Conservation (phyloP, 1,140 invertebrate genomes). For the Halesus radiatus region DNA sequence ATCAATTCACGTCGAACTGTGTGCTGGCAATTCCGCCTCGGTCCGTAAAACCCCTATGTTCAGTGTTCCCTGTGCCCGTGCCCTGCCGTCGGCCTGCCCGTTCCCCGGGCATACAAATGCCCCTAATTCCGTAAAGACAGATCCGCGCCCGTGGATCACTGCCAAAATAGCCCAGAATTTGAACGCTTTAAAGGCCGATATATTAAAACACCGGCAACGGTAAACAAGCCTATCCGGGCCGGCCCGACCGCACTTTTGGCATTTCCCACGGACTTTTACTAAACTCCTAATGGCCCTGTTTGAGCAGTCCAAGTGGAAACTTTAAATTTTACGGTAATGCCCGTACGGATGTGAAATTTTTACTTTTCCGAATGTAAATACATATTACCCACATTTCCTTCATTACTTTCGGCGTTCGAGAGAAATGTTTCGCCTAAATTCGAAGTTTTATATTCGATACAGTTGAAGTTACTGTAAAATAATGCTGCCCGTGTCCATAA, state of each 20-base stretch:
- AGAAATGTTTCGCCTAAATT: background rate
- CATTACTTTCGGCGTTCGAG: slow-evolving; percentile 15
- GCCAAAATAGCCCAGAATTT: slow-evolving; percentile 56
- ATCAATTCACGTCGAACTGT: slow-evolving; percentile 56
- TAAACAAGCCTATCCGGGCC: slow-evolving; percentile 31
- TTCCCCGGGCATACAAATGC: slow-evolving; percentile 38
- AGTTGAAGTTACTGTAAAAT: slow-evolving; percentile 22
- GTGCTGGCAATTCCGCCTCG: slow-evolving; percentile 50
- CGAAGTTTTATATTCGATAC: too few relatives aligned
- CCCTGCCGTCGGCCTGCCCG: background rate
- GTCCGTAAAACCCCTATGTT: slow-evolving; percentile 51
- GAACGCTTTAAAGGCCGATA: slow-evolving; percentile 46
- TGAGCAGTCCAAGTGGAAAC: slow-evolving; percentile 32
- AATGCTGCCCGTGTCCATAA: background rate
- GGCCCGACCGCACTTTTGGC: slow-evolving; percentile 40
- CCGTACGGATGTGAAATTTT: slow-evolving; percentile 17
- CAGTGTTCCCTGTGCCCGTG: background rate
- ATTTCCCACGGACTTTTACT: slow-evolving; percentile 39
- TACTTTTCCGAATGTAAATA: slow-evolving; percentile 32
- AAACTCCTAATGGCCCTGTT: slow-evolving; percentile 33
- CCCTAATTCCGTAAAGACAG: slow-evolving; percentile 49
- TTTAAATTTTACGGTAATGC: slow-evolving; percentile 38
- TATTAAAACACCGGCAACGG: slow-evolving; percentile 43
- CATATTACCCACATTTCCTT: slow-evolving; percentile 19
- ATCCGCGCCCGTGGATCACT: slow-evolving; percentile 51